Percentiles rank a stretch among this genome's conserved stretches.
These are phyloP conservation scores for Cephalopholis sonnerati DNA, from an alignment of 2,113 vertebrate genomes.

Conservation along the genomic window DNA sequence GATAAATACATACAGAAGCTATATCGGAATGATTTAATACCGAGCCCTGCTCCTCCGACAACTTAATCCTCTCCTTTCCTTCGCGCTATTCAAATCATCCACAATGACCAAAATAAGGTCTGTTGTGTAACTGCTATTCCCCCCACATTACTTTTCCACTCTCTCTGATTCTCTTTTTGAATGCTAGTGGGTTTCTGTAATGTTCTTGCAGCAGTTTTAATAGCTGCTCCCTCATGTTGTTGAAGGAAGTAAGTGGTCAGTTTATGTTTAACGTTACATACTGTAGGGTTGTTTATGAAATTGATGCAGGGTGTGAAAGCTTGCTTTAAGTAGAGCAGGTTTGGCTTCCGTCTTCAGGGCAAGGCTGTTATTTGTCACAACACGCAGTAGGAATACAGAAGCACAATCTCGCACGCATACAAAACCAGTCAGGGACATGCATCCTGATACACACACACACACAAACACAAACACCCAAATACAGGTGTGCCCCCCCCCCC, in stretches of 20 bases:
- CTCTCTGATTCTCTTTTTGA: slow-evolving; percentile 33
- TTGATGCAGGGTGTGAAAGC: slow-evolving; percentile 3
- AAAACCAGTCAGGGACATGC: slow-evolving; percentile 2
- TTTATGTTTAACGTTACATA: slow-evolving; percentile 8
- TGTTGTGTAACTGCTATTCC: slow-evolving; percentile 65
- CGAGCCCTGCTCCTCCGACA: slow-evolving; percentile 67
- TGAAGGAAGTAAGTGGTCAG: neutral
- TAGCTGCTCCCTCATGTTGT: neutral
- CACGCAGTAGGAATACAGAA: slow-evolving; percentile 20
- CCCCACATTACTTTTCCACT: slow-evolving; percentile 51
- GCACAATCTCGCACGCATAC: slow-evolving; percentile 11
- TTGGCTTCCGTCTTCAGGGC: slow-evolving; percentile 10
- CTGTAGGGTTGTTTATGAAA: neutral
- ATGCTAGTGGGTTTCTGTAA: slow-evolving; percentile 21
- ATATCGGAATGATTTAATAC: slow-evolving; percentile 79
- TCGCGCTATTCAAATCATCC: slow-evolving; percentile 69
- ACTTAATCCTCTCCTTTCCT: slow-evolving; percentile 79
- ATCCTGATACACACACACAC: neutral
- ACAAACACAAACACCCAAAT: slow-evolving; percentile 17
- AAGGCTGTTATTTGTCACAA: slow-evolving; percentile 47
- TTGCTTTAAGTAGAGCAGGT: slow-evolving; percentile 8
- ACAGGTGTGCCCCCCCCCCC: slow-evolving; percentile 71
- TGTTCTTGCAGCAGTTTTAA: slow-evolving; percentile 7
- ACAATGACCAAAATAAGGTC: slow-evolving; percentile 72
- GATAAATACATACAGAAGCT: slow-evolving; percentile 73